Base-by-base conservation (phyloP, 2,797 vertebrate species). In the Pseudopleuronectes americanus region DNA sequence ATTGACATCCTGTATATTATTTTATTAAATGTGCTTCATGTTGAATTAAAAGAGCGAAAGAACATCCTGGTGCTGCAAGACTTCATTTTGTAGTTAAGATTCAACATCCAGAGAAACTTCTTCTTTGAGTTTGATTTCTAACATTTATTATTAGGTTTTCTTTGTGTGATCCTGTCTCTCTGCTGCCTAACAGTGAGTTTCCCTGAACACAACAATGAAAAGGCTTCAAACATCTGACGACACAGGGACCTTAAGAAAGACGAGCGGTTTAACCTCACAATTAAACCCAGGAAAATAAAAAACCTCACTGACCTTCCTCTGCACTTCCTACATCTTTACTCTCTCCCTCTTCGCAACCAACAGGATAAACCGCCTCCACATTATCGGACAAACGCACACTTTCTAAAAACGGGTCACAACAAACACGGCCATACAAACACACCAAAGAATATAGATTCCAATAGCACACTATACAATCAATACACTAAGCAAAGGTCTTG, bases 81-180 rank as follows among this genome's bases (percentile, higher is more conserved):
- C 19, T 48, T 48, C 7, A 12, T 51, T 28, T 33, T 45, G 6
- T 9, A 8, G 13, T 58, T 5, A 4, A 33, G 3, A 55, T 23
- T 59, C 4, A 2, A 21, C 41, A 53, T 66, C 3, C 24, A 36
- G 38, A 45, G 36, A 10, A 52, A 4, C 2, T 48, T 31, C 4
- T 19, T 57, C 26, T 48, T 55, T 64, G 24, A 71, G 22, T 54
- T 57, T 33, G 6, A 26, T 43, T 33, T 31, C 1, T 3, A 28
- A 49, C 4, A 54, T 43, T 55, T 67, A 31, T 57, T 68, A 75
- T 70, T 41, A 74, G 19, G 17, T 13, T 31, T 45, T 38, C 36
- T 43, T 43, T 52, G 26, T 59, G 31, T 33, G 60, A 54, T 57
- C 21, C 8, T 65, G 53, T 63, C 31, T 2, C 28, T 54, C 41